phyloP scores from a whole-genome alignment of 2,797 vertebrate genomes.

The Tolypeutes matacus region DNA sequence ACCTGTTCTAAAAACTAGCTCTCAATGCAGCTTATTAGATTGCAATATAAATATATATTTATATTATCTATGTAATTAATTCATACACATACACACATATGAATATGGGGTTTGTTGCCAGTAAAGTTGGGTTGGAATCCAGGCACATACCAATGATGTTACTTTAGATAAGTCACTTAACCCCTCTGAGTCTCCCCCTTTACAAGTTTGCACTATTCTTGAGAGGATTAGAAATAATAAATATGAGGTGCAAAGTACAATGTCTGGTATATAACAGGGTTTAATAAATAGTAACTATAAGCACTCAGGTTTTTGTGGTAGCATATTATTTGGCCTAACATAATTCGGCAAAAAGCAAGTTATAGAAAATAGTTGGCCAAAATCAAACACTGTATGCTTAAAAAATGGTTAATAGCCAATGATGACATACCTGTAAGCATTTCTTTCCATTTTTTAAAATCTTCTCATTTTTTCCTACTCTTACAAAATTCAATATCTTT shows the following conservation, averaged over 20 bases:
- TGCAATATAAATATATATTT: conserved; percentile 6
- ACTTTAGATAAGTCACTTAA: no score
- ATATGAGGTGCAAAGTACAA: not conserved
- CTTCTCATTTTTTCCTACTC: not conserved
- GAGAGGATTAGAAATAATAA: not conserved
- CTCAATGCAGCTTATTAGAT: not conserved
- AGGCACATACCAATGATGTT: not conserved
- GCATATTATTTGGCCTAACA: not conserved
- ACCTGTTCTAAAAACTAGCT: not conserved
- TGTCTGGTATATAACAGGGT: not conserved
- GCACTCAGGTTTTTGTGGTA: not conserved
- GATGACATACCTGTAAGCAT: not conserved
- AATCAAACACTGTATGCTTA: not conserved
- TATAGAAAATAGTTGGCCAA: conserved; percentile 5
- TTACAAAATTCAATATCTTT: not conserved
- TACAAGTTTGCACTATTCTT: not conserved
- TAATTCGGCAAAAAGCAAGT: conserved; percentile 3
- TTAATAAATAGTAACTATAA: not conserved
- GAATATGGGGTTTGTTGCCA: not conserved
- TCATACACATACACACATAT: not conserved
- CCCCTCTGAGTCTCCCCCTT: not conserved
- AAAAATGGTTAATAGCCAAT: not conserved
- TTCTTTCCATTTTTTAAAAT: not conserved
- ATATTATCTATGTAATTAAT: not conserved
- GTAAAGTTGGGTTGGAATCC: not conserved